A percentile compares a stretch with the other conserved stretches of the same genome.
Conservation (phyloP, 2,797 vertebrate genomes). For the Synanceia verrucosa region DNA sequence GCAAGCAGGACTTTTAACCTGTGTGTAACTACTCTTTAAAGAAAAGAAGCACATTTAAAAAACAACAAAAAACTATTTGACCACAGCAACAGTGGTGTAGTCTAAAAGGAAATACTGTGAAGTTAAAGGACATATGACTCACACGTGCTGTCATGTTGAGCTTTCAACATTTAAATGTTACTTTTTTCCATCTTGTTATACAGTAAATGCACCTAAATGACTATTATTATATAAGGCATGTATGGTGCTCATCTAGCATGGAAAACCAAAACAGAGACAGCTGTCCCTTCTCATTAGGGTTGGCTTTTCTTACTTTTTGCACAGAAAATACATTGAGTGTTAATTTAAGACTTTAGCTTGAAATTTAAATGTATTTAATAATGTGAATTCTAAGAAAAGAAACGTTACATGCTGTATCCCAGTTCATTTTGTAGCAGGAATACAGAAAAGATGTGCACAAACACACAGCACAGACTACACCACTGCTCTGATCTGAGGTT, state of each 20-base stretch:
- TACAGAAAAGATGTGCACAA: slow-evolving; percentile 36
- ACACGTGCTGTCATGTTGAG: not conserved
- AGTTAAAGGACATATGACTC: not conserved
- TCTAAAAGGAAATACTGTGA: slow-evolving; percentile 7
- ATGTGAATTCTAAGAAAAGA: slow-evolving; percentile 19
- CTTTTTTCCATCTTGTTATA: not conserved
- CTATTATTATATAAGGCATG: not conserved
- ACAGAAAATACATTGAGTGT: slow-evolving; percentile 18
- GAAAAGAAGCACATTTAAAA: not conserved
- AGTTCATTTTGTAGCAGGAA: slow-evolving; percentile 31
- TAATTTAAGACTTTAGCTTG: slow-evolving; percentile 16
- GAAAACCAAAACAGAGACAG: slow-evolving; percentile 6
- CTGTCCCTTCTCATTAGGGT: not conserved
- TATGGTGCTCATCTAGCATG: not conserved
- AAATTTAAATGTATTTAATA: slow-evolving; percentile 10
- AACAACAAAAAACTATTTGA: not conserved
- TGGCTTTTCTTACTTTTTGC: slow-evolving; percentile 25
- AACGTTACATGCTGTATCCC: slow-evolving; percentile 9
- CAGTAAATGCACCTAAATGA: not conserved
- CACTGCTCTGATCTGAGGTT: slow-evolving; percentile 44
- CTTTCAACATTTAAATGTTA: not conserved
- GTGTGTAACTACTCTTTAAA: not conserved
- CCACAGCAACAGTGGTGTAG: not conserved
- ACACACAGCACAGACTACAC: slow-evolving; percentile 23
- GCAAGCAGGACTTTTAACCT: slow-evolving; percentile 8